Evolutionary conservation across 2,888 invertebrate genomes (phyloP).

Genomic region (Eristalis tenax): DNA sequence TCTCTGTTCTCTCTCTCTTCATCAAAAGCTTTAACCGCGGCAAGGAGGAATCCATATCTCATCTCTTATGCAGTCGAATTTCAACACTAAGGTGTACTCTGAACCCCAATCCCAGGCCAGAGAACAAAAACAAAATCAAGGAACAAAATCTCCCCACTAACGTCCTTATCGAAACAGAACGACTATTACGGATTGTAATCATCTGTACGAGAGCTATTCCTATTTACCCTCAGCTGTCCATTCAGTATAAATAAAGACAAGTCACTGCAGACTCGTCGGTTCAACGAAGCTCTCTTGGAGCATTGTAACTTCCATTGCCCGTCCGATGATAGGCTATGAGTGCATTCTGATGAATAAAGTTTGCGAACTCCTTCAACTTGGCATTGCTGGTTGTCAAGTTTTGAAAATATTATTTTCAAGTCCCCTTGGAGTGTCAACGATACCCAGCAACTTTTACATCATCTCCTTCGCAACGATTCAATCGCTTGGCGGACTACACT

Average conservation of each 20-base stretch:
- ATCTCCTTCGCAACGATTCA: neutral
- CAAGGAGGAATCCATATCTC: neutral
- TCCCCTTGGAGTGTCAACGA: neutral
- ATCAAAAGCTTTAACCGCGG: neutral
- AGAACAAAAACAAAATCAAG: neutral
- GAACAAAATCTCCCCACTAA: neutral
- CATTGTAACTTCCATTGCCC: neutral
- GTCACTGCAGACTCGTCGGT: too few species aligned
- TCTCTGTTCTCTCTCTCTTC: too few species aligned
- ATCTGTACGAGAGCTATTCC: neutral
- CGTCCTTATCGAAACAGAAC: neutral
- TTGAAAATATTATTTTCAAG: neutral
- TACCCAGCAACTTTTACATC: neutral
- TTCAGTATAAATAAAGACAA: neutral
- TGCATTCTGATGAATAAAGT: neutral
- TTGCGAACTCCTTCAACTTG: neutral
- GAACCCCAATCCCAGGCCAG: neutral
- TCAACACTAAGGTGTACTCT: too few species aligned
- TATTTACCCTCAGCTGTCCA: neutral
- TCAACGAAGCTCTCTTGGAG: neutral
- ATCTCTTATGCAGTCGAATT: neutral
- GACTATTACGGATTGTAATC: neutral
- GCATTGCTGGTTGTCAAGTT: neutral
- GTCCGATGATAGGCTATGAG: neutral
- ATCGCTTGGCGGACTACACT: neutral